Evolutionary conservation across 2,797 vertebrate species (phyloP), one percentile per base, ranked within the genome.

Genomic region (Coregonus suidteri): DNA sequence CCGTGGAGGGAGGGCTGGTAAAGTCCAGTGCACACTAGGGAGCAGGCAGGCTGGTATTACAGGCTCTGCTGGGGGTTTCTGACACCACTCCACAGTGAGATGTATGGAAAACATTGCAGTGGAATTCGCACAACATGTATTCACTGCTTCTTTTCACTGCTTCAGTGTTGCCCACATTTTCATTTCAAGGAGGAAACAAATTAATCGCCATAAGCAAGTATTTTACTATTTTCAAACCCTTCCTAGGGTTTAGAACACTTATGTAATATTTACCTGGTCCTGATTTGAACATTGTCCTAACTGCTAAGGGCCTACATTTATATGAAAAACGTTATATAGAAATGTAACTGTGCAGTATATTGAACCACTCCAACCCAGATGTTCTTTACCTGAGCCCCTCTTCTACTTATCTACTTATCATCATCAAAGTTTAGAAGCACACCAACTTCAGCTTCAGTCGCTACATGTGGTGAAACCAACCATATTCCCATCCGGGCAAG

Each of bases 1-100:
- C 87, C 78, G 62, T 77, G 83, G 86, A 88, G 89, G 83, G 86
- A 88, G 88, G 89, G 85, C 90, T 34, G 13, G 31, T 6, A 35
- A 65, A 75, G 81, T 86, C 81, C 53, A 64, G 77, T 86, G 85
- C 67, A 69, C 67, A 69, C 34, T 47, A 20, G 14, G 15, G 31
- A 13, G 4, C 25, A 69, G 9, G 41, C 41, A 47, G 34, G 35
- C 4, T 41, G 87, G 82, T 83, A 85, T 88, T 79, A 62, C 86
- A 79, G 81, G 11, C 25, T 68, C 34, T 68, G 66, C 34, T n/a
- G 15, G n/a, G n/a, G n/a, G 30, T 11, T 34, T 15, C 11, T 11
- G 62, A 65, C 65, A 67, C 25, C 9, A 59, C 4, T 18, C 16
- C 56, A 64, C 25, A 64, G n/a, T 64, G 62, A 64, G 20, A 64